Base-by-base conservation (phyloP, 2,888 invertebrate genomes). In the Ormyrus pomaceus region DNA sequence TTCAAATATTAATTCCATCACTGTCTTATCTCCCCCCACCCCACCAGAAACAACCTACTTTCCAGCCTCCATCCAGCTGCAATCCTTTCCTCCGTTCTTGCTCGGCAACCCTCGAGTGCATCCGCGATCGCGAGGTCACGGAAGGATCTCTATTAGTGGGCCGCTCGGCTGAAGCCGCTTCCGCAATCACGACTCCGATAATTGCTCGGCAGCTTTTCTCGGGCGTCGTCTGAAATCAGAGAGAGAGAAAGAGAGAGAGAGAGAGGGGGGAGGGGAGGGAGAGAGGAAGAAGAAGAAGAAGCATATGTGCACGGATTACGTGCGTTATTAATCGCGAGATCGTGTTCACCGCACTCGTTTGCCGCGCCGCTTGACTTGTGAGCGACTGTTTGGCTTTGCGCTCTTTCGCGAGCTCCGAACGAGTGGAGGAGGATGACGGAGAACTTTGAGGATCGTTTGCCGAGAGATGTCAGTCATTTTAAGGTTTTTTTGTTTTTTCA, bases 181-280 rank as follows among this genome's bases (percentile, higher is more conserved):
- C 80, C 77, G 80, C 81, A 81, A 81, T 81, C 78, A 78, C 50
- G 66, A 55, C 66, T 50, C 65, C 71, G 61, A 75, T 81, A 81
- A 81, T 81, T 77, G 71, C 77, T 55, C 11, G 13, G 50, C 45
- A 45, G 13, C 11, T 64, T n/a, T n/a, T 46, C 6, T n/a, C 61
- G n/a, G 7, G 11, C 59, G 58, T 11, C 19, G 11, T 34, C 11
- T 8, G 11, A 34, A 45, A 68, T n/a, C 10, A 48, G 9, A n/a
- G 62, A 50, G 53, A 10, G 45, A 7, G 72, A 62, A 53, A 62
- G 45, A 72, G 34, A 34, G 34, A 34, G 34, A 34, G 34, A 34
- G 34, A 34, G 34, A 34, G 34, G 34, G 1, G 34, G 1, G 34
- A 34, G 34, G 0, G 4, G 34, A 0, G 4, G 0, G 34, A 3